Percentiles rank a stretch among this genome's conserved stretches.
phyloP scores from a whole-genome alignment of 2,113 vertebrate genomes.

The Podocnemis expansa region DNA sequence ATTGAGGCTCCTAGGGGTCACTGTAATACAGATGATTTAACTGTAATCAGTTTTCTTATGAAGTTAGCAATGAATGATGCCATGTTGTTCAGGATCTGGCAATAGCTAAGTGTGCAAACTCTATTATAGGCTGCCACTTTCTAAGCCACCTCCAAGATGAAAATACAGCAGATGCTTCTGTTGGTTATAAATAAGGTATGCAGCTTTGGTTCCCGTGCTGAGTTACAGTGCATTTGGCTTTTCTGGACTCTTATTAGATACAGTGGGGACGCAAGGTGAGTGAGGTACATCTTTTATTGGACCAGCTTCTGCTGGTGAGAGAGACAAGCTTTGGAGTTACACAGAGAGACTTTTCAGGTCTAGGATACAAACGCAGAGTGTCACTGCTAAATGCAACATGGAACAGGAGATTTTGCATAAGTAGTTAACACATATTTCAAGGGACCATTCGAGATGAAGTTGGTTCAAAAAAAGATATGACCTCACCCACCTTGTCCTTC shows the following conservation, averaged over 20 bases:
- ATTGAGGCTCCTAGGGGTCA: not conserved
- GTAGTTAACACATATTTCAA: not conserved
- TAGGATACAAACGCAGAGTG: not conserved
- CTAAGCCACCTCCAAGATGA: not conserved
- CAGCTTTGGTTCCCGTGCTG: not conserved
- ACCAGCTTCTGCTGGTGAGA: not conserved
- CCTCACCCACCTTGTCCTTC: not conserved
- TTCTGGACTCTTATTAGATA: not conserved
- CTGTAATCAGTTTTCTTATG: not conserved
- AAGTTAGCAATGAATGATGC: not conserved
- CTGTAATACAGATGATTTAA: not conserved
- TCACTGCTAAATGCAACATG: not conserved
- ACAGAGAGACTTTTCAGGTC: not conserved
- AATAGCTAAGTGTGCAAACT: not conserved
- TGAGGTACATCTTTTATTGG: not conserved
- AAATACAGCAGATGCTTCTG: not conserved
- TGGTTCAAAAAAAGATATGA: not conserved
- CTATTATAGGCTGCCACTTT: not conserved
- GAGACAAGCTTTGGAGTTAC: not conserved
- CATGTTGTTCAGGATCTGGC: not conserved
- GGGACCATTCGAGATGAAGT: not conserved
- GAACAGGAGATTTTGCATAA: not conserved
- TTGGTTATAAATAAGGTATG: not conserved
- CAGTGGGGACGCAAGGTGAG: not conserved
- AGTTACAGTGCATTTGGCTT: not conserved